Conservation (phyloP, 1,140 invertebrate species). For the Pseudomyrmex sp. region DNA sequence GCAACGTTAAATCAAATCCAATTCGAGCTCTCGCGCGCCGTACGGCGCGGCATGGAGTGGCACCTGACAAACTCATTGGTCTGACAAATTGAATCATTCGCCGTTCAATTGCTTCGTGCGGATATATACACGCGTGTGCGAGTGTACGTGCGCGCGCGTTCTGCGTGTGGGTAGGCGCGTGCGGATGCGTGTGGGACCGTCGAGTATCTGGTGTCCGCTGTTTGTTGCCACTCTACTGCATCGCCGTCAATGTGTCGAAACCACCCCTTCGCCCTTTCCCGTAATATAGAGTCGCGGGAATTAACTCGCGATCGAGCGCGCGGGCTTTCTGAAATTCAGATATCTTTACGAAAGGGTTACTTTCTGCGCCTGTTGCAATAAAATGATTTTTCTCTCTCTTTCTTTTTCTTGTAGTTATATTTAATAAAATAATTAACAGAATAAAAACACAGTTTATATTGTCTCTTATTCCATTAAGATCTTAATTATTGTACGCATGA, state of each 20-base stretch:
- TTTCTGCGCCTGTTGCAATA: no score
- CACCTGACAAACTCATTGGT: conserved; percentile 86
- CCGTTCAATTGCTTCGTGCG: conserved; percentile 84
- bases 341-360: background rate
- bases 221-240: conserved; percentile 64
- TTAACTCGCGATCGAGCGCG: conserved; percentile 47
- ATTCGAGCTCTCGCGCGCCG: conserved; percentile 81
- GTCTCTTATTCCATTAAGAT: background rate
- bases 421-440: no score
- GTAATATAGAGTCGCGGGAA: conserved; percentile 30
- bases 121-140: conserved; percentile 65
- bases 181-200: conserved; percentile 59
- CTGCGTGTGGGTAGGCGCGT: background rate
- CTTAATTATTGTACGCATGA: background rate
- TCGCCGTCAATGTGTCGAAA: conserved; percentile 68
- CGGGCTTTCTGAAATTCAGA: conserved; percentile 5
- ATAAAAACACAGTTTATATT: no score
- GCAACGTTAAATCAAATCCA: conserved; percentile 85
- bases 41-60: conserved; percentile 81
- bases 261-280: conserved; percentile 67
- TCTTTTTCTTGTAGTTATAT: no score
- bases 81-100: conserved; percentile 86
- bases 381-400: no score
- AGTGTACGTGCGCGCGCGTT: background rate
- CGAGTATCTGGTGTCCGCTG: conserved; percentile 77